Percentiles rank a stretch among this genome's conserved stretches.
Conservation (phyloP, 2,888 invertebrate species). For the Campoplex capitator region DNA sequence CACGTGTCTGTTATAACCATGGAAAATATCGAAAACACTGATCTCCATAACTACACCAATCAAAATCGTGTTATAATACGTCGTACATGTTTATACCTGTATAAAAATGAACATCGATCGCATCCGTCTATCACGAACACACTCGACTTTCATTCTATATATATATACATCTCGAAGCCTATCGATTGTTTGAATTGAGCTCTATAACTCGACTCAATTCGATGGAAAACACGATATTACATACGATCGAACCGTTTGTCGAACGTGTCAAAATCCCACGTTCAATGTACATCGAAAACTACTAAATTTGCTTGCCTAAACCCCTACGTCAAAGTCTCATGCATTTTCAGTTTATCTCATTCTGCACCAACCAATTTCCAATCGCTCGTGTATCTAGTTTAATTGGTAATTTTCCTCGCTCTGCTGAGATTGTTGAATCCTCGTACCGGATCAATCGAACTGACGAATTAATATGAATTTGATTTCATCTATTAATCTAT, state of each 20-base stretch:
- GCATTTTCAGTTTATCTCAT: neutral
- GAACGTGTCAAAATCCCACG: constrained; percentile 30
- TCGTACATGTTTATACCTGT: neutral
- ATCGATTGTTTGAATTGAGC: constrained; percentile 23
- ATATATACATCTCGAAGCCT: neutral
- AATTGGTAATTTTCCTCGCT: neutral
- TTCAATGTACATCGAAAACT: constrained; percentile 1
- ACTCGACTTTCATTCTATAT: neutral
- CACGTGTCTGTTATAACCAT: neutral
- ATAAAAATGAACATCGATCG: neutral
- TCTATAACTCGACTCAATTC: neutral
- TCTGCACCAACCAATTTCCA: neutral
- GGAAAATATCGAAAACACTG: neutral
- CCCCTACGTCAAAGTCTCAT: neutral
- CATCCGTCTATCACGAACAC: neutral
- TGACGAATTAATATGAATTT: neutral
- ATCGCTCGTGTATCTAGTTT: neutral
- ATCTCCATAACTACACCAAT: constrained; percentile 6
- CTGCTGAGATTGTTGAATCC: neutral
- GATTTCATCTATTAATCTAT: neutral
- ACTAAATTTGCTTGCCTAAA: neutral
- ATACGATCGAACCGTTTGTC: constrained; percentile 32
- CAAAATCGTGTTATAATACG: neutral
- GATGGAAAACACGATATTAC: constrained; percentile 8
- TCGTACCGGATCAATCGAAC: neutral